Base-by-base conservation (phyloP, 2,113 vertebrate species). In the Brachionichthys hirsutus region DNA sequence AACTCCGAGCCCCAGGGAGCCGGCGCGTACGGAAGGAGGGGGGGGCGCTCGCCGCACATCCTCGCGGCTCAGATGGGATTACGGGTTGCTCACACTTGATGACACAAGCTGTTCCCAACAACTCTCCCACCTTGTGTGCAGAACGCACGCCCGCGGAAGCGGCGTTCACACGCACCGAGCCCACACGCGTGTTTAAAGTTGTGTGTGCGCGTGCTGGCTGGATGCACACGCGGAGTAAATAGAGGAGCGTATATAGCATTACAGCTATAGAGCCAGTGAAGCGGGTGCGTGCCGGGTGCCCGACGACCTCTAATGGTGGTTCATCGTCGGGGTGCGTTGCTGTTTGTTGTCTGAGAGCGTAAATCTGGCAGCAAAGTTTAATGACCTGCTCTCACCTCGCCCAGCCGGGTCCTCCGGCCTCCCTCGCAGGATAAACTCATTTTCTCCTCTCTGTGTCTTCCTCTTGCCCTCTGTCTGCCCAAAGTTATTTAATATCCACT, bases 1-100 rank as follows among this genome's bases (percentile, higher is more conserved):
- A 75, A 58, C 57, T 61, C 38, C 0, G 43, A 77, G 67, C 79
- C 83, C 75, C 75, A 1, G 71, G 78, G 83, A 69, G 68, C 24
- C 12, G 12, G 12, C 1, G 40, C 42, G 73, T 49, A 19, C 17
- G 17, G 45, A 12, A 34, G 36, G 16, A 7, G 42, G 3, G 10
- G 11, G 44, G 41, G 34, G 12, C 30, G 13, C 1, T n/a, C 36
- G 11, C 1, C 14, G 45, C 67, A 61, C 70, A 43, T 74, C 57
- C 73, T 71, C 50, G 12, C 49, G 53, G 82, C 82, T 89, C 87
- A 83, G 83, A 85, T 84, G 82, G 83, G 82, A 88, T 89, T 88
- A 89, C 82, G 81, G 80, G 84, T 86, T 79, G 78, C 80, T 80
- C 77, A 85, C 84, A 78, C 79, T 78, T 67, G 78, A 86, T 85